Base-by-base conservation (phyloP, 37 sponge, comb jelly and placozoan species). In the Spongilla lacustris region DNA sequence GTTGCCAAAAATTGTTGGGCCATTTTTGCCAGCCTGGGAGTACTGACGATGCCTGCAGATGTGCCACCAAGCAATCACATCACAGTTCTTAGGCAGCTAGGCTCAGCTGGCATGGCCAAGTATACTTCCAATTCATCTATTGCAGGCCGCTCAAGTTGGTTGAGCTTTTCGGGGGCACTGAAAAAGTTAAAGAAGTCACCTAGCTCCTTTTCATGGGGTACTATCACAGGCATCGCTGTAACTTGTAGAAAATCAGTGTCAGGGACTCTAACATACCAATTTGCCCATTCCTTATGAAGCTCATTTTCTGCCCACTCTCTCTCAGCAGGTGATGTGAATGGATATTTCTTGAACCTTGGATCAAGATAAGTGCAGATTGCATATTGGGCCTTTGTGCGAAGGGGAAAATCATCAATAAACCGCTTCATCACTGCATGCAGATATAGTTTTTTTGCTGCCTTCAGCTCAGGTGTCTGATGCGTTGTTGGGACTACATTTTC, bases 51-150 rank as follows among this genome's bases (percentile, higher is more conserved):
- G 21, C 58, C 58, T 58, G 58, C 58, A 58, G 58, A 58, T 58
- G 58, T 17, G 19, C 58, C 58, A 58, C 58, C 58, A 58, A 58
- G 58, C 58, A 58, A 58, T 58, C 58, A 58, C 58, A 58, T 58
- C 58, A 58, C 58, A 58, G 58, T 58, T 58, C 58, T 58, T 58
- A 58, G n/a, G n/a, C n/a, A n/a, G n/a, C n/a, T n/a, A n/a, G 58
- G 19, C 58, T 58, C 58, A 58, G 58, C 58, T 58, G 58, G 58
- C 12, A 58, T 58, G 58, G 58, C 58, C 58, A 58, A 13, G 58
- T 58, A 58, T 58, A 58, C 58, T 58, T 58, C 21, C 58, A 58
- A 58, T 17, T 58, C 58, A 17, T 58, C 58, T 58, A 17, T 58
- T 58, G 58, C 58, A 58, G 58, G 58, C 58, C 11, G 58, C 19